A percentile compares a stretch with the other conserved stretches of the same genome.
Conservation (phyloP, 2,797 vertebrate genomes). For the Austrolebias charrua region DNA sequence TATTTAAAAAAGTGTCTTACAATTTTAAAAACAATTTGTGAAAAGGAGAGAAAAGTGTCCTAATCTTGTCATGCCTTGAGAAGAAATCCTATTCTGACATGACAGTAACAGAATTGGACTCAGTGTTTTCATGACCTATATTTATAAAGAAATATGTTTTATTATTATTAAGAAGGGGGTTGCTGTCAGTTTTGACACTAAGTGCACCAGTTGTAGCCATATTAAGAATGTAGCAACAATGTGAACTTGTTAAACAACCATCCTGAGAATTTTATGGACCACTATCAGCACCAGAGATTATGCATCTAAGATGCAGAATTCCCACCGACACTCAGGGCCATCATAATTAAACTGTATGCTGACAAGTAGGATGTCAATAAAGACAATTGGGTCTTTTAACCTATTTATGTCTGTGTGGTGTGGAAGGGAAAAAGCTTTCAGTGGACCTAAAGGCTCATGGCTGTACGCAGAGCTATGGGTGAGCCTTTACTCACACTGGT, state of each 20-base stretch:
- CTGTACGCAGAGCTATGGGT: no score
- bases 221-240: not conserved
- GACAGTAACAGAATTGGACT: slow-evolving; percentile 20
- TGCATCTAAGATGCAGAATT: not conserved
- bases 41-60: slow-evolving; percentile 22
- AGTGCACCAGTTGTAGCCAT: not conserved
- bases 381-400: not conserved
- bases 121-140: slow-evolving; percentile 14
- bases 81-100: slow-evolving; percentile 3
- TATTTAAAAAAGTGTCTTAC: slow-evolving; percentile 16
- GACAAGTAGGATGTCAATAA: not conserved
- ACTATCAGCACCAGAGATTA: not conserved
- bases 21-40: slow-evolving; percentile 13
- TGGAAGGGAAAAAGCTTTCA: not conserved
- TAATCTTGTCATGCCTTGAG: not conserved
- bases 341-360: not conserved
- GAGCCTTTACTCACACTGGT: not conserved
- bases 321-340: no score
- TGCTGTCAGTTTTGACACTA: slow-evolving; percentile 5
- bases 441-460: no score
- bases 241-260: not conserved
- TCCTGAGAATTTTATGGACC: not conserved
- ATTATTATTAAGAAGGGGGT: not conserved
- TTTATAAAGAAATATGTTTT: not conserved
- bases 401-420: not conserved